Evolutionary conservation across 2,888 invertebrate species (phyloP).

Genomic region (Agrilus cyanescens): DNA sequence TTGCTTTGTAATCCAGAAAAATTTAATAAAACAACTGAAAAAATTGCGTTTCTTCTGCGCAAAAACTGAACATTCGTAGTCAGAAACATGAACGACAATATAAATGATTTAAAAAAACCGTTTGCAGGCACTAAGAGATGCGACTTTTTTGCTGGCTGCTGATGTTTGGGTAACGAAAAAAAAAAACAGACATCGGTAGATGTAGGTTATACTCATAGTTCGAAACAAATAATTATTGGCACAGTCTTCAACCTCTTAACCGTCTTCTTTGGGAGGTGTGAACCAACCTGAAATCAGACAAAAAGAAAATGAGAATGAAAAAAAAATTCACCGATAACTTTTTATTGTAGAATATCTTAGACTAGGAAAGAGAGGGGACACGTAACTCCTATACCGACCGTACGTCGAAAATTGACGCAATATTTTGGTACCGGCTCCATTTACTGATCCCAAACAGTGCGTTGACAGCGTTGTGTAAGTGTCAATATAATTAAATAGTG

Average conservation of each 20-base stretch:
- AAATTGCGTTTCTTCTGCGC: not conserved
- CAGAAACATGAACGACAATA: too few relatives aligned
- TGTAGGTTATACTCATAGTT: slow-evolving; percentile 14
- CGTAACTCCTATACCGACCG: too few relatives aligned
- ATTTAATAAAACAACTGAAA: slow-evolving; percentile 8
- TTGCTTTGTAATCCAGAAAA: not conserved
- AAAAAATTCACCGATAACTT: too few relatives aligned
- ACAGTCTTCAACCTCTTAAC: slow-evolving; percentile 44
- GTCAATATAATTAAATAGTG: too few relatives aligned
- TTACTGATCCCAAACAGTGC: too few relatives aligned
- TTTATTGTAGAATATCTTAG: too few relatives aligned
- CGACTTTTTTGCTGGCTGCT: not conserved
- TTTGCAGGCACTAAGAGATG: not conserved
- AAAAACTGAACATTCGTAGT: too few relatives aligned
- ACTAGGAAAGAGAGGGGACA: too few relatives aligned
- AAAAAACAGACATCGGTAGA: slow-evolving; percentile 16
- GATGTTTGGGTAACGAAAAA: slow-evolving; percentile 10
- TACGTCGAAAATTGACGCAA: too few relatives aligned
- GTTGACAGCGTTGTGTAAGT: too few relatives aligned
- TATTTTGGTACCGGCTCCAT: too few relatives aligned
- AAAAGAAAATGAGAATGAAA: too few relatives aligned
- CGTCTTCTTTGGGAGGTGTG: slow-evolving; percentile 84
- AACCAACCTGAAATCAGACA: slow-evolving; percentile 63
- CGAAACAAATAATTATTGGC: slow-evolving; percentile 16
- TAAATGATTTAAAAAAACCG: not conserved